These are phyloP conservation scores for Dicerorhinus sumatrensis DNA, from an alignment of 2,113 vertebrate species.

Conservation along the genomic window DNA sequence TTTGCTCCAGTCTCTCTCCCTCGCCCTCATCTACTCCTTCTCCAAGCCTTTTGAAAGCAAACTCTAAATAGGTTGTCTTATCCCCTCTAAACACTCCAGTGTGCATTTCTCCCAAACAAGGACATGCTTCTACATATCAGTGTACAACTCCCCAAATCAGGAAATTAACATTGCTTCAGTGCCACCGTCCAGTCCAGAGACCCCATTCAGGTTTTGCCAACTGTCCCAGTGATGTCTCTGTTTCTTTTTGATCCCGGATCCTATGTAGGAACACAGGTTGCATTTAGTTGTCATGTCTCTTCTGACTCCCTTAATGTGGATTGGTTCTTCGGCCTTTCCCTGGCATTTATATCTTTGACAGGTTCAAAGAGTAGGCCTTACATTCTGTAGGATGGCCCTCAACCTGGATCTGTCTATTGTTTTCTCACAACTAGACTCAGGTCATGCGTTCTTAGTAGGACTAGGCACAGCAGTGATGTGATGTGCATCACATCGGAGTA, in stretches of 20 bases:
- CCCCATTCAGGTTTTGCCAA: not conserved
- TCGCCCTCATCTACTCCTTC: not conserved
- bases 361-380: not conserved
- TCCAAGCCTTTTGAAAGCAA: constrained; percentile 14
- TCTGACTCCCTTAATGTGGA: not conserved
- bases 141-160: not conserved
- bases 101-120: not conserved
- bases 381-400: not conserved
- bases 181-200: not conserved
- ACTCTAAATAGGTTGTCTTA: not conserved
- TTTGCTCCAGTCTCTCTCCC: not conserved
- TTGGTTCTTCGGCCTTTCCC: not conserved
- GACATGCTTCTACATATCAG: not conserved
- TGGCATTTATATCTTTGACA: not conserved
- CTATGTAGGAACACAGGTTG: not conserved
- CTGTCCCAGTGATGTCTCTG: not conserved
- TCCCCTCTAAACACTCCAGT: not conserved
- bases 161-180: not conserved
- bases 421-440: not conserved
- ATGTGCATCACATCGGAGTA: not conserved
- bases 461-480: not conserved
- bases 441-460: not conserved
- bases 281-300: not conserved
- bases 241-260: not conserved
- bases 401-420: not conserved